Evolutionary conservation across 2,797 vertebrate species (phyloP).

Genomic region (Molossus molossus): DNA sequence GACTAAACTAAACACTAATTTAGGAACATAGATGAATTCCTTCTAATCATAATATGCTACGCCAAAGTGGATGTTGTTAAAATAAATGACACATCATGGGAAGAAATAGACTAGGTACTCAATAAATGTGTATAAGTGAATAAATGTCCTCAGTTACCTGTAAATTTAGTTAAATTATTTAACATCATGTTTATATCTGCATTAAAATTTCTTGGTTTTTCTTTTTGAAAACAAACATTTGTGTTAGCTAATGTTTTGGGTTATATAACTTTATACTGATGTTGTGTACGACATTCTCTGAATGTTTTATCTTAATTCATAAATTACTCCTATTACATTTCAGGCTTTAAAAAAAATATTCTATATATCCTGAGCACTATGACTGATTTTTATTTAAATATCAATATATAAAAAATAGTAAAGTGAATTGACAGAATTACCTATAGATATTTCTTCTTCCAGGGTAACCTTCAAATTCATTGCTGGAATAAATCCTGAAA

Average conservation of each 20-base stretch:
- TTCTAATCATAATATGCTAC: neutral
- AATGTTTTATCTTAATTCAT: slow-evolving; percentile 47
- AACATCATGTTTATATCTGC: slow-evolving; percentile 22
- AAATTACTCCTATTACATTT: slow-evolving; percentile 42
- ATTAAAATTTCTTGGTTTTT: slow-evolving; percentile 46
- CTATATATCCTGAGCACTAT: neutral
- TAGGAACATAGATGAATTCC: neutral
- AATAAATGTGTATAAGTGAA: neutral
- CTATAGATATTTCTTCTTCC: slow-evolving; percentile 92
- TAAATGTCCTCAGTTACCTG: neutral
- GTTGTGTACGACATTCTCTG: neutral
- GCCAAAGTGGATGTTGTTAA: neutral
- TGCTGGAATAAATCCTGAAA: slow-evolving; percentile 93
- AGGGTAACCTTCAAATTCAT: slow-evolving; percentile 92
- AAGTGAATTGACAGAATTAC: slow-evolving; percentile 84
- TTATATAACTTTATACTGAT: slow-evolving; percentile 24
- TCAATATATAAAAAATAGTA: slow-evolving; percentile 16
- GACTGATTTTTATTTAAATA: slow-evolving; percentile 52
- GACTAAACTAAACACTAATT: neutral
- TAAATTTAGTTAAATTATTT: slow-evolving; percentile 31
- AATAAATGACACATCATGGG: neutral
- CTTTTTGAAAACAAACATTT: slow-evolving; percentile 61
- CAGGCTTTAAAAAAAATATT: neutral
- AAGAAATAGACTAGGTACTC: neutral
- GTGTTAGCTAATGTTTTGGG: neutral